Base-by-base conservation (phyloP, 2,888 invertebrate genomes). In the Mamestra brassicae region DNA sequence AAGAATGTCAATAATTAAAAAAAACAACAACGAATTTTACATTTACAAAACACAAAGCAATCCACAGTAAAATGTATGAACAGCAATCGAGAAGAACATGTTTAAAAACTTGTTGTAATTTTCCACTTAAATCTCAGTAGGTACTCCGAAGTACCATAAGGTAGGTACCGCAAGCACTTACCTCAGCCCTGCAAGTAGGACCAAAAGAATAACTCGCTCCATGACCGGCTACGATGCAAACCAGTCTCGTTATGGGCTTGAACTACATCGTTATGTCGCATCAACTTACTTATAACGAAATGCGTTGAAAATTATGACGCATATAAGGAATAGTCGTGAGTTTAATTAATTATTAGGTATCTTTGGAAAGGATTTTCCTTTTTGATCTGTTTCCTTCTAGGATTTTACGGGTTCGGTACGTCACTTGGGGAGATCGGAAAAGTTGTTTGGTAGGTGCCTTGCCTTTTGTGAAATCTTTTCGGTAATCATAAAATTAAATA, bases 181-280 rank as follows among this genome's bases (percentile, higher is more conserved):
- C 86, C 86, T 76, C 36, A 85, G 58, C 13, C 63, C 38, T 42
- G 63, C 60, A 34, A 79, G 13, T 47, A 84, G 61, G 57, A 77
- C 58, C 47, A 71, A 50, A 17, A 77, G 15, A 62, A 70, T 26
- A 17, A 64, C 50, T 66, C 54, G 62, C 57, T 73, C 71, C 86
- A 86, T 86, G 87, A 71, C 87, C 61, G 77, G 38, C 70, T 62
- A 3, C 71, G 74, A 7, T 60, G 78, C 61, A 66, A 68, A 80
- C 87, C 36, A 61, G 45, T 74, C 77, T 73, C 55, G 72, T 67
- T 80, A 74, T 86, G 76, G 17, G 52, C 50, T 52, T 55, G 47
- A 52, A 77, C 60, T 78, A 58, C 66, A 58, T 63, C 36, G 69
- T 70, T 61, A 74, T n/a, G 68, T 38, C 47, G 17, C 42, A 66